These are phyloP conservation scores for Castor canadensis DNA, from an alignment of 2,113 vertebrate genomes.

Conservation along the genomic window DNA sequence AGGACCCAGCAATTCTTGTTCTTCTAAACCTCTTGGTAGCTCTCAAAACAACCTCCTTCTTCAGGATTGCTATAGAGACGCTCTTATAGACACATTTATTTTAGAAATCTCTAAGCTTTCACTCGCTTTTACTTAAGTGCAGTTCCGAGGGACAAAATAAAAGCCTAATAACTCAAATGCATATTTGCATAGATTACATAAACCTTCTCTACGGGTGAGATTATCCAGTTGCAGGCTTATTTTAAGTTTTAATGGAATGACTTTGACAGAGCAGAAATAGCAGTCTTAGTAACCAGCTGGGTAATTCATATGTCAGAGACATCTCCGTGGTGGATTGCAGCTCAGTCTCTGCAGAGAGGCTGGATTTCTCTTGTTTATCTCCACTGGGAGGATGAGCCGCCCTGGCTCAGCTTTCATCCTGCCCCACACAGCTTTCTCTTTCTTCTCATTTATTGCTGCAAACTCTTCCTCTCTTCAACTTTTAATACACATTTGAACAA, in stretches of 20 bases:
- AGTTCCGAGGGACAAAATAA: conserved; percentile 40
- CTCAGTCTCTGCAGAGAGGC: not conserved
- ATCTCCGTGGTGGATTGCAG: not conserved
- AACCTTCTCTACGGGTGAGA: conserved; percentile 52
- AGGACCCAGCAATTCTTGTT: not conserved
- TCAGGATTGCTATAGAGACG: conserved; percentile 18
- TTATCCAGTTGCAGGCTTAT: conserved; percentile 60
- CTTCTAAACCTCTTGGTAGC: not conserved
- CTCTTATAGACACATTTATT: conserved; percentile 24
- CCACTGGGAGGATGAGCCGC: not conserved
- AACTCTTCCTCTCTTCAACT: not conserved
- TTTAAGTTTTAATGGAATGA: conserved; percentile 68
- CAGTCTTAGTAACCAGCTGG: conserved; percentile 53
- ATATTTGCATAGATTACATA: conserved; percentile 71
- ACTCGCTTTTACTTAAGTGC: conserved; percentile 47
- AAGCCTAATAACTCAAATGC: conserved; percentile 66
- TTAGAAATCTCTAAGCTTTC: conserved; percentile 50
- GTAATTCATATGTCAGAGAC: conserved; percentile 10
- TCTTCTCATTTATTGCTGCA: not conserved
- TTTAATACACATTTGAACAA: not conserved
- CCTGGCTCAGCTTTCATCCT: conserved; percentile 24
- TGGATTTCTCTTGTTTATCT: not conserved
- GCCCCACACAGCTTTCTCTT: not conserved
- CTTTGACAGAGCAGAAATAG: conserved; percentile 60
- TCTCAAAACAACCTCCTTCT: not conserved